Evolutionary conservation across 2,113 vertebrate species (phyloP).

Genomic region (Odontesthes bonariensis): DNA sequence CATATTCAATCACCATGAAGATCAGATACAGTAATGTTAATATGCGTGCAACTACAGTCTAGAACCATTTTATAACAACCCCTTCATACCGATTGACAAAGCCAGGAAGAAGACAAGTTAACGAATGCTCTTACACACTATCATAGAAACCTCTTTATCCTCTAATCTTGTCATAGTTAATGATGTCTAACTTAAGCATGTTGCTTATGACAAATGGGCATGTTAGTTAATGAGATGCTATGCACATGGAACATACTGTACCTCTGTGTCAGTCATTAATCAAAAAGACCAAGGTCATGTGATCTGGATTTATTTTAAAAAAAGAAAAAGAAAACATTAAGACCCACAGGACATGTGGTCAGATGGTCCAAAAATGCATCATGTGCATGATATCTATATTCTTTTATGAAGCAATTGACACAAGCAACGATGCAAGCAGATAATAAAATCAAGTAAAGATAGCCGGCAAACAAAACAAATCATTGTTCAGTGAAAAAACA

Average conservation of each 20-base stretch:
- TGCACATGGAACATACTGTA: constrained; percentile 39
- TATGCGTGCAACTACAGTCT: not conserved
- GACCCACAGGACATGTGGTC: not conserved
- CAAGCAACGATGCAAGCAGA: too few relatives aligned
- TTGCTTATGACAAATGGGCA: constrained; percentile 71
- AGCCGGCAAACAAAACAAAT: too few relatives aligned
- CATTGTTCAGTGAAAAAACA: too few relatives aligned
- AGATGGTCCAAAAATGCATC: not conserved
- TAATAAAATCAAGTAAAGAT: too few relatives aligned
- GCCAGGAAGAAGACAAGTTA: constrained; percentile 12
- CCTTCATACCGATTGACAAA: not conserved
- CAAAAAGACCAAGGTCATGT: constrained; percentile 65
- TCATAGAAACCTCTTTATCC: constrained; percentile 57
- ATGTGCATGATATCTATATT: too few relatives aligned
- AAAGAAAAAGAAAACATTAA: not conserved
- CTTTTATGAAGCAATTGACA: too few relatives aligned
- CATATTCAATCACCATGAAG: constrained; percentile 27
- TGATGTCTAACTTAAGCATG: constrained; percentile 65
- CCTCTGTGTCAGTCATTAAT: constrained; percentile 69
- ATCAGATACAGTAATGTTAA: constrained; percentile 20
- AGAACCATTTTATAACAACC: constrained; percentile 8
- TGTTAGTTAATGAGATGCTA: constrained; percentile 74
- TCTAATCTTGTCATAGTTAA: constrained; percentile 72
- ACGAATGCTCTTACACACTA: constrained; percentile 39
- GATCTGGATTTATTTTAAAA: constrained; percentile 42